These are phyloP conservation scores for Mus caroli DNA, from an alignment of 2,797 vertebrate genomes.

Conservation along the genomic window DNA sequence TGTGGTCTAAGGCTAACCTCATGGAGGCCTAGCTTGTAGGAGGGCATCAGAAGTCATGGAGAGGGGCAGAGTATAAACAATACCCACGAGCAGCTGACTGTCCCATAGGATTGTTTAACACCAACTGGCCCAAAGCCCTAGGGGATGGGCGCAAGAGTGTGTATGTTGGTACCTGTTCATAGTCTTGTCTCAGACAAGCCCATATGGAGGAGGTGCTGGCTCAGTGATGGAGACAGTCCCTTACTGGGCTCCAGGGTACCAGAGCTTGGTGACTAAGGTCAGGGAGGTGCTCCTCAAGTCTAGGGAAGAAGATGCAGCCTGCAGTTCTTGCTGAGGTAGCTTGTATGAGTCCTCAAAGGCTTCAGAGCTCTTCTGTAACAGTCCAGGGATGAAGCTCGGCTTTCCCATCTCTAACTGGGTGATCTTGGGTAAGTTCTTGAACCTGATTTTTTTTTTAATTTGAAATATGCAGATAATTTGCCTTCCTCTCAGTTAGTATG, in stretches of 20 bases:
- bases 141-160: background rate
- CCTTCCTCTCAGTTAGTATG: background rate
- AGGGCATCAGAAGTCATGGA: constrained; percentile 36
- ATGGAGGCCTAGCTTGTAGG: constrained; percentile 26
- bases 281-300: background rate
- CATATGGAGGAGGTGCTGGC: background rate
- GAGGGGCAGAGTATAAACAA: constrained; percentile 17
- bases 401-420: background rate
- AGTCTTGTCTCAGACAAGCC: background rate
- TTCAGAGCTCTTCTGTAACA: background rate
- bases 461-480: constrained; percentile 29
- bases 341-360: background rate
- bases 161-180: background rate
- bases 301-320: background rate
- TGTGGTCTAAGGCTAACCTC: constrained; percentile 52
- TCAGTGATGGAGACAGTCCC: background rate
- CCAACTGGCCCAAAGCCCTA: background rate
- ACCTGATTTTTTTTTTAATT: constrained; percentile 7
- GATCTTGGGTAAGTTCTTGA: constrained; percentile 11
- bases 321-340: background rate
- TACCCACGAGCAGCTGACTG: background rate
- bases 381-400: background rate
- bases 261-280: background rate
- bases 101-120: background rate
- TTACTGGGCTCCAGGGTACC: background rate